These are phyloP conservation scores for Lepidurus couesii DNA, from an alignment of 1,140 invertebrate genomes.

Conservation along the genomic window DNA sequence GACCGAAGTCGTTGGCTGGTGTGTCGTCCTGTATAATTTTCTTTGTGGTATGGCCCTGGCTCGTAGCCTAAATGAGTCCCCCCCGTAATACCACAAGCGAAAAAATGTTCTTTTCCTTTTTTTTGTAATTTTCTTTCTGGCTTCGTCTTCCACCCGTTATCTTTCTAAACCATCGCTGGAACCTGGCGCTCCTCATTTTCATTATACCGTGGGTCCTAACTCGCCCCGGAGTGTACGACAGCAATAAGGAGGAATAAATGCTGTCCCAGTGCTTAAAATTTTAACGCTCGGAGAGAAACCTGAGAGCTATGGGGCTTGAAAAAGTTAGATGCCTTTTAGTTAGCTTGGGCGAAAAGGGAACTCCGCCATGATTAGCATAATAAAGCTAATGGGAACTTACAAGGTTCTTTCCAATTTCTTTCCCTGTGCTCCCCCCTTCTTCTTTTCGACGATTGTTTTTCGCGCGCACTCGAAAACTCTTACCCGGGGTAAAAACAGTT, in stretches of 20 bases:
- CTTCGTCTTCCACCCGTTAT: not conserved
- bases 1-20: conserved; percentile 20
- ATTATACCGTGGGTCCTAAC: conserved; percentile 19
- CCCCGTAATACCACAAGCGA: not conserved
- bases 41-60: conserved; percentile 12
- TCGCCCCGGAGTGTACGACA: not conserved
- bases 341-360: not conserved
- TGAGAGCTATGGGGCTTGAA: not conserved
- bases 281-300: not conserved
- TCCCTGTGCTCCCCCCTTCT: not conserved
- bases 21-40: conserved; percentile 22
- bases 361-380: not conserved
- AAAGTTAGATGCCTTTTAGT: not conserved
- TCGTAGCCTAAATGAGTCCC: conserved; percentile 1
- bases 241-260: conserved; percentile 22
- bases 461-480: not conserved
- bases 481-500: not conserved
- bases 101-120: not conserved
- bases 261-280: conserved; percentile 3
- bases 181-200: conserved; percentile 11
- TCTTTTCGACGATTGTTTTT: conserved; percentile 5
- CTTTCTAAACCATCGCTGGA: not conserved
- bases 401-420: conserved; percentile 1
- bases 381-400: conserved; percentile 22
- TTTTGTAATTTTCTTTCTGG: not conserved